Evolutionary conservation across 2,113 vertebrate species (phyloP).

Genomic region (Hypomesus transpacificus): DNA sequence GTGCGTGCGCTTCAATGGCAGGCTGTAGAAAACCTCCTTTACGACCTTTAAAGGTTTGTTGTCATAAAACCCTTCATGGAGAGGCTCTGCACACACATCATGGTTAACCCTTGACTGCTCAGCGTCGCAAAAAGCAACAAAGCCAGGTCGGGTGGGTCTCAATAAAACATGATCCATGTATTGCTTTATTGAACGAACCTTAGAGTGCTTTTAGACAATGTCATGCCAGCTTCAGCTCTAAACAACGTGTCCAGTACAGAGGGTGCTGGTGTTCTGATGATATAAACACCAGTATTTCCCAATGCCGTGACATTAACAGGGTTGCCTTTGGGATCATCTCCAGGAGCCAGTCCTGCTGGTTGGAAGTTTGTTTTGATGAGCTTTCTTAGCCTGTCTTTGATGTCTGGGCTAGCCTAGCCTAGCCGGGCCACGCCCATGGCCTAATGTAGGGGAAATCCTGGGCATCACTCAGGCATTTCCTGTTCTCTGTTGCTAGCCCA

Average conservation of each 20-base stretch:
- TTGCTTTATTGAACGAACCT: no score
- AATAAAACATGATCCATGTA: no score
- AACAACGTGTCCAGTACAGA: no score
- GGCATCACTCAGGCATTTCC: conserved; percentile 66
- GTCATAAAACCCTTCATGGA: conserved; percentile 18
- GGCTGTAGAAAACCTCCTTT: conserved; percentile 24
- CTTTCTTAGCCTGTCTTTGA: conserved; percentile 44
- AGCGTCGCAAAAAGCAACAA: neutral
- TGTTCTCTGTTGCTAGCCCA: conserved; percentile 41
- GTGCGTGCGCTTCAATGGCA: neutral
- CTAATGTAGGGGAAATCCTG: conserved; percentile 73
- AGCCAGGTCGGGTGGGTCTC: neutral
- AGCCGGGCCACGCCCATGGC: conserved; percentile 22
- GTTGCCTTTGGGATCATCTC: no score
- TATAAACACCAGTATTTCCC: no score
- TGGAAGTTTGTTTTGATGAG: no score
- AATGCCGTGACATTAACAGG: no score
- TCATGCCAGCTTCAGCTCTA: no score
- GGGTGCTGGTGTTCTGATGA: no score
- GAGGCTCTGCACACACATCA: neutral
- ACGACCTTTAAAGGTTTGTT: conserved; percentile 54
- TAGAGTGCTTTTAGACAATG: no score
- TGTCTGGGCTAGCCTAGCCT: conserved; percentile 41
- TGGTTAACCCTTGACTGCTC: conserved; percentile 8
- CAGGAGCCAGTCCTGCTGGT: no score